These are phyloP conservation scores for Drosophila atripex DNA, from an alignment of 2,888 invertebrate genomes.

Conservation along the genomic window DNA sequence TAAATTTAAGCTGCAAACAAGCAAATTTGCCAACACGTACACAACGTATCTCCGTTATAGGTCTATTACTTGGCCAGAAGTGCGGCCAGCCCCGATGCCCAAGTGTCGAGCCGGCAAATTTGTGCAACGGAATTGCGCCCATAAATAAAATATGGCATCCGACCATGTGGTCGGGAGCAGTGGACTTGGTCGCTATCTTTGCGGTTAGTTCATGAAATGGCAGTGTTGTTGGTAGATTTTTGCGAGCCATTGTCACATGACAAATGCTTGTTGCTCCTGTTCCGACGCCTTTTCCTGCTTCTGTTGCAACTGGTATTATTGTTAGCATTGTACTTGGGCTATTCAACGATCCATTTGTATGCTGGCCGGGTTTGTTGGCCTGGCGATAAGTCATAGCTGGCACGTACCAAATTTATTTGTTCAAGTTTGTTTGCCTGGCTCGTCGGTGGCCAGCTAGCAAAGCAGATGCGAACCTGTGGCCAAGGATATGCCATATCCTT, in stretches of 20 bases:
- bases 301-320: constrained; percentile 42
- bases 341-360: constrained; percentile 62
- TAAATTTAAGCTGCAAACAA: constrained; percentile 44
- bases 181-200: constrained; percentile 38
- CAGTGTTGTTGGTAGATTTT: constrained; percentile 54
- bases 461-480: constrained; percentile 20
- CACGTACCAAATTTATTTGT: constrained; percentile 70
- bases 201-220: constrained; percentile 52
- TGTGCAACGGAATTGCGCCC: constrained; percentile 50
- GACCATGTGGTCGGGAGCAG: constrained; percentile 17
- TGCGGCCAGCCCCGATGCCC: constrained; percentile 16
- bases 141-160: constrained; percentile 63
- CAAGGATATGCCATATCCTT: constrained; percentile 12
- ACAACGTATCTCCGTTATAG: constrained; percentile 51
- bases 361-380: constrained; percentile 29
- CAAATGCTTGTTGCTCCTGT: constrained; percentile 67
- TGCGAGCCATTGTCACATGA: constrained; percentile 62
- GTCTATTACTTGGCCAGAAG: constrained; percentile 60
- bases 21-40: constrained; percentile 50
- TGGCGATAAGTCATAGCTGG: constrained; percentile 64
- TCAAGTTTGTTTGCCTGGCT: constrained; percentile 50
- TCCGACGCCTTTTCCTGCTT: constrained; percentile 15
- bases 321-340: constrained; percentile 41
- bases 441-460: constrained; percentile 29
- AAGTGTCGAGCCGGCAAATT: constrained; percentile 52